Base-by-base conservation (phyloP, 2,888 invertebrate genomes). In the Morpho helenor region DNA sequence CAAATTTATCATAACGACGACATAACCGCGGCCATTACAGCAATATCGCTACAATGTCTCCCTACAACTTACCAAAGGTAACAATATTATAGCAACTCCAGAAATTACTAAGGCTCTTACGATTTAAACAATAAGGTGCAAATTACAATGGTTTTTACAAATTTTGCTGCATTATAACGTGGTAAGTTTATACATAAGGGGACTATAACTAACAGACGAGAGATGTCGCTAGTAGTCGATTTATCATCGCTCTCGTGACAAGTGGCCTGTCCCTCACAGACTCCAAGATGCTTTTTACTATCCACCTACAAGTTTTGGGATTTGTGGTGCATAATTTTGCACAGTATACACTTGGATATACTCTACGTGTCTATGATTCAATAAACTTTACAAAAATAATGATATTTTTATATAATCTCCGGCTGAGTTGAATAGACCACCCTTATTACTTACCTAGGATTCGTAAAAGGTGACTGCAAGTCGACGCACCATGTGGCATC, bases 191-290 rank as follows among this genome's bases (percentile, higher is more conserved):
- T 80, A 81, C 74, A 80, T 82, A 82, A 86, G 81, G 84, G 82
- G 82, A 82, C 82, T 86, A 82, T 87, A 87, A 84, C 76, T 80
- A 80, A 77, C 86, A 86, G 83, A 70, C 79, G 77, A 73, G 72
- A 86, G 87, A 87, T 84, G 86, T 79, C 81, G 79, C 78, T 69
- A 74, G 67, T 69, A 66, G 64, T 77, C 83, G 75, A 89, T 89
- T 89, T 88, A 88, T 89, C 88, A 87, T 78, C 60, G 75, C 78
- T 82, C 82, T 86, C 82, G 83, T 86, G 88, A 88, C 86, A 85
- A 89, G 89, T 87, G 85, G 82, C 79, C 84, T 74, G 88, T 87
- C 88, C 65, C 58, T 62, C 66, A 52, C 89, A 89, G 84, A 72
- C 75, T 70, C 67, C 62, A 66, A 68, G 85, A 81, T 79, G 84